A percentile compares a stretch with the other conserved stretches of the same genome.
phyloP scores from a whole-genome alignment of 2,888 invertebrate species.

The Caenorhabditis wallacei region DNA sequence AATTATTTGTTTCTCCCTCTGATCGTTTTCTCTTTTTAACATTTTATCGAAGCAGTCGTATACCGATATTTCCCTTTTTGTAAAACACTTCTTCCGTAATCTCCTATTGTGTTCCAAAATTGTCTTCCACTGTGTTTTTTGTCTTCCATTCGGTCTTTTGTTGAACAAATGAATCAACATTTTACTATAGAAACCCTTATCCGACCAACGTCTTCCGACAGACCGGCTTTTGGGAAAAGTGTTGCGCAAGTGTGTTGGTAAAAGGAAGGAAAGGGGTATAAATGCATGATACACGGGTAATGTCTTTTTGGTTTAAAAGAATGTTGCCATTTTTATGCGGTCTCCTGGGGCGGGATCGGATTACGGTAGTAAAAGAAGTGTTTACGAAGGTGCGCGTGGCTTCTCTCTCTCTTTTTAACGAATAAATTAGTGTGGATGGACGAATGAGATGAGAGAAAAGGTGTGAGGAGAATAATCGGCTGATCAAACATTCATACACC shows the following conservation, averaged over 20 bases:
- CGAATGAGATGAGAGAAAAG: slow-evolving; percentile 1
- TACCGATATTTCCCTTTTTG: slow-evolving; percentile 7
- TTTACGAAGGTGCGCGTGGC: slow-evolving; percentile 33
- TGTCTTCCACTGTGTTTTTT: slow-evolving; percentile 28
- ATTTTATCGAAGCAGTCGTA: neutral
- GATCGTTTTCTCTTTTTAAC: slow-evolving; percentile 4
- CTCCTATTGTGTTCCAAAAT: slow-evolving; percentile 47
- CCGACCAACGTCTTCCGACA: slow-evolving; percentile 42
- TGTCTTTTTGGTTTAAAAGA: slow-evolving; percentile 33
- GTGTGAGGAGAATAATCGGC: slow-evolving; percentile 34
- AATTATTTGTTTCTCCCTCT: neutral
- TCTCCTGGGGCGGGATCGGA: slow-evolving; percentile 33
- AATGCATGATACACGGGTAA: slow-evolving; percentile 52
- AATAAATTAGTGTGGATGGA: slow-evolving; percentile 25
- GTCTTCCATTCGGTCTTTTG: neutral
- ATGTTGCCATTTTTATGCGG: slow-evolving; percentile 54
- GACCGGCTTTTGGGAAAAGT: slow-evolving; percentile 57
- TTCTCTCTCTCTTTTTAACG: slow-evolving; percentile 32
- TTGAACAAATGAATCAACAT: slow-evolving; percentile 42
- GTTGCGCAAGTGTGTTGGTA: slow-evolving; percentile 59
- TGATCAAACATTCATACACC: slow-evolving; percentile 24
- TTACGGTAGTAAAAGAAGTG: slow-evolving; percentile 35
- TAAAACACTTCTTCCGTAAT: slow-evolving; percentile 26
- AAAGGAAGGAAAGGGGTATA: slow-evolving; percentile 34
- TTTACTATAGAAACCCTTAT: slow-evolving; percentile 36